Base-by-base conservation (phyloP, 2,888 invertebrate genomes). In the Torymus auratus region DNA sequence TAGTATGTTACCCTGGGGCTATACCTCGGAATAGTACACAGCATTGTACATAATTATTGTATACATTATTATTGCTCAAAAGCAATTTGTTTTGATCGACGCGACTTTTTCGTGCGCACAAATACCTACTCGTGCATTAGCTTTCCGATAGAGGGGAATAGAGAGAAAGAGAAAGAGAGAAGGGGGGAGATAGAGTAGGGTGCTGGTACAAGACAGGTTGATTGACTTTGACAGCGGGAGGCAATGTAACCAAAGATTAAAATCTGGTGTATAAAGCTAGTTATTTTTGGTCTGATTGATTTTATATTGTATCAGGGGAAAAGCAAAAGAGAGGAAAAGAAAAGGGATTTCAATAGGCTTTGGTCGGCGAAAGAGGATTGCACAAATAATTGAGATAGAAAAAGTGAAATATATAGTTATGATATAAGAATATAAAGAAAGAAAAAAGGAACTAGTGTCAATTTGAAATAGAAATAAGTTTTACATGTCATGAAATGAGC, bases 211-310 rank as follows among this genome's bases (percentile, higher is more conserved):
- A 69, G 62, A 79, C 73, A 74, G 28, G 50, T 52, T 69, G 79
- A 79, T 73, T 62, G 73, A 69, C 79, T 73, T 69, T 69, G 73
- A 79, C 73, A 79, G 73, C 62, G 23, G 73, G 56, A 79, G 73
- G 73, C 60, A 68, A 62, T 28, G 61, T 56, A 73, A 62, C 14
- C 17, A 12, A 67, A 71, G 65, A 78, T 72, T 78, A 78, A 72
- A 71, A 78, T 62, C 70, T 28, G 17, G 12, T 58, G 20, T 65
- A 76, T 71, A 71, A 64, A 78, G 65, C 61, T 13, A 58, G 67
- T 78, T 73, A 72, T 78, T 78, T 78, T 68, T 53, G 50, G 67
- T 62, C 55, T 64, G 78, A 73, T 78, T 78, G 73, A 74, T 74
- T 74, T 73, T 56, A 69, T 69, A 62, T 61, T 72, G 53, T 78